Conservation (phyloP, 2,888 invertebrate genomes). For the Antitype chi region DNA sequence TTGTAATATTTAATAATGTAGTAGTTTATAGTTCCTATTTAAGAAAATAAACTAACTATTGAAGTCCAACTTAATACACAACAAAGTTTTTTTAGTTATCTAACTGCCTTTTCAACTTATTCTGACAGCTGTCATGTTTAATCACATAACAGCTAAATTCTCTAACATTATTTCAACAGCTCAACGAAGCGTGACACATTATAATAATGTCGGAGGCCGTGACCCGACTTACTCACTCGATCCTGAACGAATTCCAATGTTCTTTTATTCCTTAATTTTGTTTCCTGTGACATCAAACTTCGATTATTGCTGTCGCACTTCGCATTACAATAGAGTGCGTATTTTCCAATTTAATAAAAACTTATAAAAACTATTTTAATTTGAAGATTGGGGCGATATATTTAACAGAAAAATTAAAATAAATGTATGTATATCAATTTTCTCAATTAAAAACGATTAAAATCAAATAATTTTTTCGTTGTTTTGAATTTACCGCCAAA, state of each 20-base stretch:
- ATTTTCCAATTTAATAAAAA: too few species aligned
- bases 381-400: too few species aligned
- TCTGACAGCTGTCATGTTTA: neutral
- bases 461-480: too few species aligned
- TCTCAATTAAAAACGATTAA: too few species aligned
- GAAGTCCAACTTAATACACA: neutral
- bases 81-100: neutral
- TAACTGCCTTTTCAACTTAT: neutral
- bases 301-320: neutral
- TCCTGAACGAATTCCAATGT: constrained; percentile 4
- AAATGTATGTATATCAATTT: too few species aligned
- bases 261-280: neutral
- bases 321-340: too few species aligned
- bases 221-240: neutral
- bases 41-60: neutral
- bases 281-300: constrained; percentile 4
- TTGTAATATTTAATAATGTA: too few species aligned
- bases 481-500: too few species aligned
- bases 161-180: neutral
- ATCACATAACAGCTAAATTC: neutral
- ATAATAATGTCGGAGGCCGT: neutral
- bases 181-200: constrained; percentile 1
- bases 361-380: too few species aligned
- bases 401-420: too few species aligned
- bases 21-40: too few species aligned